phyloP scores from a whole-genome alignment of 1,140 invertebrate species.

The Diuraphis noxia region DNA sequence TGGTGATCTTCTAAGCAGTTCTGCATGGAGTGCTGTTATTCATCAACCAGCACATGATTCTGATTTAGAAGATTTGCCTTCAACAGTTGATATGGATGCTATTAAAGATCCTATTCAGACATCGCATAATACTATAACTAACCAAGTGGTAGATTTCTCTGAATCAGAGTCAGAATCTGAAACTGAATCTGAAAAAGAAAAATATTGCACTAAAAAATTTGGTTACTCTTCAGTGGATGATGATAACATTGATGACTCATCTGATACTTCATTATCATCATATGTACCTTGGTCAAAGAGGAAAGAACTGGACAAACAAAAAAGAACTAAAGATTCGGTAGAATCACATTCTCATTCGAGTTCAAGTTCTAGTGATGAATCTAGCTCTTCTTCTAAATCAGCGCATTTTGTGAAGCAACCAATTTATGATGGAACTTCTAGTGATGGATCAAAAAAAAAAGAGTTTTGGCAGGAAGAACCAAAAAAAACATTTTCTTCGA shows the following conservation, averaged over 20 bases:
- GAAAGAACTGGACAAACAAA: conserved; percentile 33
- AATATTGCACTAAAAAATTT: conserved; percentile 53
- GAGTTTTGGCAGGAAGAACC: conserved; percentile 40
- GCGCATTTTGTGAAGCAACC: conserved; percentile 17
- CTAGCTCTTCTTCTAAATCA: conserved; percentile 49
- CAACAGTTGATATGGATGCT: conserved; percentile 63
- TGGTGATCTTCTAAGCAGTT: conserved; percentile 58
- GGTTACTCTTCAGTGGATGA: conserved; percentile 43
- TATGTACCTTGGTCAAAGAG: conserved; percentile 47
- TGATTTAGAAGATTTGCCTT: conserved; percentile 61
- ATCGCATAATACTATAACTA: conserved; percentile 48
- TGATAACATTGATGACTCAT: conserved; percentile 51
- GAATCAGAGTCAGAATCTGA: conserved; percentile 57
- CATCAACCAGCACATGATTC: conserved; percentile 60
- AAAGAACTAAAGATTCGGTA: conserved; percentile 39
- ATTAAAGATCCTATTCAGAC: conserved; percentile 59
- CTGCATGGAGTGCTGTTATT: conserved; percentile 60
- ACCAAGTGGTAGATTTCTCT: conserved; percentile 53
- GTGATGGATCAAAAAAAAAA: conserved; percentile 49
- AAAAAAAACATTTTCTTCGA: conserved; percentile 45
- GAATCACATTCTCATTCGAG: conserved; percentile 38
- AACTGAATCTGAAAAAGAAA: conserved; percentile 56
- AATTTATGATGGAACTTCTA: conserved; percentile 22
- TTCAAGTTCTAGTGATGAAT: conserved; percentile 51
- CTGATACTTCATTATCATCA: conserved; percentile 47